A percentile compares a stretch with the other conserved stretches of the same genome.
phyloP scores from a whole-genome alignment of 2,113 vertebrate genomes.

The Mastomys natalensis region DNA sequence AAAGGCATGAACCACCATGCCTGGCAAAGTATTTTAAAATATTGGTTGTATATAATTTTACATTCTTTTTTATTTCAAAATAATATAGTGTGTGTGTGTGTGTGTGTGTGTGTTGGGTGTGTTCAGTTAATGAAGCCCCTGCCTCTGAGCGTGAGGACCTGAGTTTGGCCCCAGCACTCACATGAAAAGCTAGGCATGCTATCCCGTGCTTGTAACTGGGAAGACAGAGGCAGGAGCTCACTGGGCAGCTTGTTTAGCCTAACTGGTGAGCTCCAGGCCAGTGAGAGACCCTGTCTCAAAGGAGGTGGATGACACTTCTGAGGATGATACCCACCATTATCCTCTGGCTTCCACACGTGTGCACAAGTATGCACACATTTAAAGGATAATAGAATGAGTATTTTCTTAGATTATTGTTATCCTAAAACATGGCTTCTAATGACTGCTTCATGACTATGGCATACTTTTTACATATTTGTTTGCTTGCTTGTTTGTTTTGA shows the following conservation, averaged over 20 bases:
- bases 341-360: neutral
- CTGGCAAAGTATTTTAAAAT: neutral
- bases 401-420: conserved; percentile 42
- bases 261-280: neutral
- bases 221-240: neutral
- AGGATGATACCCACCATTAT: neutral
- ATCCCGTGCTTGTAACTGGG: neutral
- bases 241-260: neutral
- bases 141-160: neutral
- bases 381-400: neutral
- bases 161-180: neutral
- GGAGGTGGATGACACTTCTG: neutral
- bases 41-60: neutral
- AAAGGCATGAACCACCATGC: neutral
- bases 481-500: neutral
- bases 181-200: neutral
- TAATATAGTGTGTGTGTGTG: neutral
- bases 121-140: neutral
- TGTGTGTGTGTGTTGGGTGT: too few species aligned
- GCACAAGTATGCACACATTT: neutral
- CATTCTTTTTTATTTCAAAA: neutral
- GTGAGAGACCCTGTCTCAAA: neutral
- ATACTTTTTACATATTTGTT: neutral
- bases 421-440: conserved; percentile 9
- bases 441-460: neutral